Evolutionary conservation across 2,797 vertebrate genomes (phyloP), one percentile per base, ranked within the genome.

Genomic region (Poeciliopsis gracilis): DNA sequence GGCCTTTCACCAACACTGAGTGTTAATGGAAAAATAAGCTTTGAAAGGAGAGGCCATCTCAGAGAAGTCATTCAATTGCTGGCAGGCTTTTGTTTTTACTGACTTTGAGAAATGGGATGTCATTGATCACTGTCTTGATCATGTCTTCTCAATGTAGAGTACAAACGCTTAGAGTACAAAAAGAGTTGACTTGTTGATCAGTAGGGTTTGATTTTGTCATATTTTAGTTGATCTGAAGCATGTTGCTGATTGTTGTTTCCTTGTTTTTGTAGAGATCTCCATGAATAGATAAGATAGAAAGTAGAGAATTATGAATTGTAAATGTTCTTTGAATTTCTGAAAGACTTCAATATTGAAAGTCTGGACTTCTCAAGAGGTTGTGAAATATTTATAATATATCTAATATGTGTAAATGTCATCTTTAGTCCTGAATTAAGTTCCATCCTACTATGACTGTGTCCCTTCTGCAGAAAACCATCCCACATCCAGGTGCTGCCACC

Each of bases 21-120:
- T 73, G 81, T 75, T 86, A 87, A 91, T 90, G 88, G 88, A 87
- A 92, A 88, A 89, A 82, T 77, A 87, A 87, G 79, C 89, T 86
- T 69, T 28, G 72, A 71, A 59, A 84, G 84, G 82, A 84, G 71
- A 79, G 77, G 59, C 78, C 55, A 55, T 83, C 66, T 81, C 76
- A 89, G 78, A 75, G 72, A 75, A 41, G 23, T 82, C 81, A 77
- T 88, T 90, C 33, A 87, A 90, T 87, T 73, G 66, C 63, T 76
- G 79, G 72, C 73, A 70, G 71, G 61, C 47, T 70, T 84, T 92
- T 92, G 82, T 90, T 0, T 33, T 85, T 41, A 33, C 7, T 83
- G 87, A 84, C 85, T 57, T 30, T 89, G 80, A 87, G 16, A 73
- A 87, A 90, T 83, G 20, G 0, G 66, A 28, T 9, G 36, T 78